These are phyloP conservation scores for Xenentodon cancila DNA, from an alignment of 2,797 vertebrate species.

Conservation along the genomic window DNA sequence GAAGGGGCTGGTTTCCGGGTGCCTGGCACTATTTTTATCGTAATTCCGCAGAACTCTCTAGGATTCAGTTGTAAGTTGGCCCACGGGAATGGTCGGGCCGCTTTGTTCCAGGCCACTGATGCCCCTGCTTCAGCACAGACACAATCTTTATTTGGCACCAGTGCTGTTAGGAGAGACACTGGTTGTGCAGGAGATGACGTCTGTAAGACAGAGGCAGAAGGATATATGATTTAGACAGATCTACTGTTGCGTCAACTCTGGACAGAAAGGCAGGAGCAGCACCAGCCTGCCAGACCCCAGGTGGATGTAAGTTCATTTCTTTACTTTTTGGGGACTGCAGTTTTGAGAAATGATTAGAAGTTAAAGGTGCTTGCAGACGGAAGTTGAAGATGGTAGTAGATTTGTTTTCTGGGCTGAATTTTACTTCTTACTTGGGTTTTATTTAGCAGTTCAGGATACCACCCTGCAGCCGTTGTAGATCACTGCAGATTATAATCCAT, in stretches of 20 bases:
- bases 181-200: slow-evolving; percentile 34
- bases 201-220: slow-evolving; percentile 28
- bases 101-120: slow-evolving; percentile 76
- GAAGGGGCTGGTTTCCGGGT: slow-evolving; percentile 48
- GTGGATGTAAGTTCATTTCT: slow-evolving; percentile 42
- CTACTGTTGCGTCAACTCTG: slow-evolving; percentile 42
- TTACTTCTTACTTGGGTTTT: background rate
- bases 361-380: background rate
- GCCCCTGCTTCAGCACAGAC: slow-evolving; percentile 70
- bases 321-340: background rate
- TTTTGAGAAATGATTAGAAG: slow-evolving; percentile 1
- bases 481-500: slow-evolving; percentile 29
- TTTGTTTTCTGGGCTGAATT: background rate
- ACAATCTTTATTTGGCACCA: slow-evolving; percentile 70
- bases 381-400: too few relatives aligned
- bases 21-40: slow-evolving; percentile 90
- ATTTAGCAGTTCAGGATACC: slow-evolving; percentile 8
- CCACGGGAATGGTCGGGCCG: slow-evolving; percentile 23
- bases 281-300: slow-evolving; percentile 33
- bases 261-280: slow-evolving; percentile 29
- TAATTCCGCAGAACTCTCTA: slow-evolving; percentile 89
- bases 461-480: slow-evolving; percentile 18
- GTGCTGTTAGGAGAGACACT: slow-evolving; percentile 44
- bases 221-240: slow-evolving; percentile 37
- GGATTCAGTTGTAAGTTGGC: slow-evolving; percentile 70